phyloP scores from a whole-genome alignment of 2,888 invertebrate genomes.

The Pomacea canaliculata region DNA sequence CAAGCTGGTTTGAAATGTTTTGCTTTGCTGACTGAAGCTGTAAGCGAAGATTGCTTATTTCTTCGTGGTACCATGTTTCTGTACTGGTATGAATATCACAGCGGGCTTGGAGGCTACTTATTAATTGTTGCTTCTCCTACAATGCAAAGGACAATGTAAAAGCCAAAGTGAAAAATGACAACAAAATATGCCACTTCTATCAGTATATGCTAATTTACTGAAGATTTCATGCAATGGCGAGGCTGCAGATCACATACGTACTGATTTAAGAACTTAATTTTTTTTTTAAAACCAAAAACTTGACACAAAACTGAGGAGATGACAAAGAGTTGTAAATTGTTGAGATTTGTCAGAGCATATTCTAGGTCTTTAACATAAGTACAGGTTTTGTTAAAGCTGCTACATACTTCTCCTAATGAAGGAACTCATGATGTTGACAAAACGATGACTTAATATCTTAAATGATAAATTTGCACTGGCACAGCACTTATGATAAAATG shows the following conservation, averaged over 20 bases:
- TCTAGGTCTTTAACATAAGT: neutral
- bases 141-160: neutral
- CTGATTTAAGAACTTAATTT: too few relatives aligned
- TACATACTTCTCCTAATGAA: too few relatives aligned
- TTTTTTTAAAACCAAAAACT: too few relatives aligned
- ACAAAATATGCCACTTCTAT: too few relatives aligned
- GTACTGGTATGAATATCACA: slow-evolving; percentile 15
- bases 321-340: too few relatives aligned
- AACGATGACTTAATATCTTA: neutral
- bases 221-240: too few relatives aligned
- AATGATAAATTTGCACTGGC: neutral
- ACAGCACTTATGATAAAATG: too few relatives aligned
- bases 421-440: neutral
- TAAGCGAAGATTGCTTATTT: slow-evolving; percentile 17
- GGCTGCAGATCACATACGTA: too few relatives aligned
- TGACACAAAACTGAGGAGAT: too few relatives aligned
- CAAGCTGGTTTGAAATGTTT: slow-evolving; percentile 2
- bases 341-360: neutral
- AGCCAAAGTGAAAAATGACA: too few relatives aligned
- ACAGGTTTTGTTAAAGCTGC: too few relatives aligned
- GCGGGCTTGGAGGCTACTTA: slow-evolving; percentile 24
- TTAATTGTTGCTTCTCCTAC: slow-evolving; percentile 31
- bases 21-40: slow-evolving; percentile 4
- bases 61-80: slow-evolving; percentile 30
- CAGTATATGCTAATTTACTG: too few relatives aligned